These are phyloP conservation scores for Trematomus loennbergii DNA, from an alignment of 2,113 vertebrate genomes.

Conservation along the genomic window DNA sequence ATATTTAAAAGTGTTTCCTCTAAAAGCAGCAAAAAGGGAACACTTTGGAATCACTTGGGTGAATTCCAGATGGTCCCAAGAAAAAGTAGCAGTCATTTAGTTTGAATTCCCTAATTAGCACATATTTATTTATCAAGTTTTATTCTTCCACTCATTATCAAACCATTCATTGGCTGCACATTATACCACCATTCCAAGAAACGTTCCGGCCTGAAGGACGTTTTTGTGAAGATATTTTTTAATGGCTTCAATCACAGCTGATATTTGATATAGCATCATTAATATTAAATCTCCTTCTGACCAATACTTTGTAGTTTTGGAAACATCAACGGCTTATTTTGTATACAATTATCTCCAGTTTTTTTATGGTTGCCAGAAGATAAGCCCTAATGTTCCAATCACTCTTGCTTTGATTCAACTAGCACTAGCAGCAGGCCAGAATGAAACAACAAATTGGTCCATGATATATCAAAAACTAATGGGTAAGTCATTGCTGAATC, in stretches of 20 bases:
- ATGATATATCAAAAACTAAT: neutral
- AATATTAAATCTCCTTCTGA: neutral
- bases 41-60: constrained; percentile 29
- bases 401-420: neutral
- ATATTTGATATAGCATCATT: neutral
- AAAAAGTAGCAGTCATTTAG: constrained; percentile 5
- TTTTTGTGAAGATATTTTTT: neutral
- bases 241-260: neutral
- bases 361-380: constrained; percentile 4
- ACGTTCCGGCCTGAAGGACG: neutral
- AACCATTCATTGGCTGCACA: neutral
- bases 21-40: constrained; percentile 32
- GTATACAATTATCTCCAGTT: neutral
- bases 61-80: constrained; percentile 37
- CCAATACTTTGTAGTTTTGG: neutral
- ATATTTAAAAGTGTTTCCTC: constrained; percentile 31
- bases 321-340: neutral
- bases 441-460: neutral
- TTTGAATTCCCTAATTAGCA: constrained; percentile 41
- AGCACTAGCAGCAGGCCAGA: neutral
- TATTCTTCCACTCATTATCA: neutral
- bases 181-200: neutral
- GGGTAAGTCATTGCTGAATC: no score
- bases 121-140: constrained; percentile 28
- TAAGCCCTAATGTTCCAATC: neutral